Conservation (phyloP, 2,113 vertebrate genomes). For the Pituophis catenifer region DNA sequence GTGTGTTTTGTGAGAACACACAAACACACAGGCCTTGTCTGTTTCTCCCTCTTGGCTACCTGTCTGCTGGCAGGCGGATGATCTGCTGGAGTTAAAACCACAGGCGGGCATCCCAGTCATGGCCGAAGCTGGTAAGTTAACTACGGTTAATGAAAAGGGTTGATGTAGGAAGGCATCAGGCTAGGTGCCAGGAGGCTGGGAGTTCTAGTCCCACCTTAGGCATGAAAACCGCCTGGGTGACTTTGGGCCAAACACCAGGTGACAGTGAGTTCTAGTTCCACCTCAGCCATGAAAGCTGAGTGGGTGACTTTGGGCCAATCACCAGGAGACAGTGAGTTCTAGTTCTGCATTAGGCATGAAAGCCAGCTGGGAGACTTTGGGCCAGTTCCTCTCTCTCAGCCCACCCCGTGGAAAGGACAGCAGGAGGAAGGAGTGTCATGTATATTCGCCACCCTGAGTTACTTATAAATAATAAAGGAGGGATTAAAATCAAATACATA, state of each 20-base stretch:
- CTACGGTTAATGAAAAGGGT: background rate
- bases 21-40: background rate
- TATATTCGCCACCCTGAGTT: background rate
- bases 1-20: background rate
- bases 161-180: background rate
- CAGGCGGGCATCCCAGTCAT: background rate
- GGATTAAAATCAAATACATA: background rate
- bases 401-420: background rate
- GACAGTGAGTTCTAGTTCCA: no score
- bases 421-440: no score
- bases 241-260: no score
- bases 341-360: no score
- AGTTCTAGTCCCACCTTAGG: background rate
- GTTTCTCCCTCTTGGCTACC: background rate
- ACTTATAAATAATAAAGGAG: background rate
- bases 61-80: background rate
- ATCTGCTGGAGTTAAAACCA: background rate
- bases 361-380: background rate
- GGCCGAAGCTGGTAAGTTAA: background rate
- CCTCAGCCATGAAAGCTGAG: no score
- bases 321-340: no score
- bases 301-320: no score
- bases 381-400: background rate
- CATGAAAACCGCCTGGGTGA: no score
- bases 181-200: background rate